Base-by-base conservation (phyloP, 2,113 vertebrate genomes). In the Syngnathoides biaculeatus region DNA sequence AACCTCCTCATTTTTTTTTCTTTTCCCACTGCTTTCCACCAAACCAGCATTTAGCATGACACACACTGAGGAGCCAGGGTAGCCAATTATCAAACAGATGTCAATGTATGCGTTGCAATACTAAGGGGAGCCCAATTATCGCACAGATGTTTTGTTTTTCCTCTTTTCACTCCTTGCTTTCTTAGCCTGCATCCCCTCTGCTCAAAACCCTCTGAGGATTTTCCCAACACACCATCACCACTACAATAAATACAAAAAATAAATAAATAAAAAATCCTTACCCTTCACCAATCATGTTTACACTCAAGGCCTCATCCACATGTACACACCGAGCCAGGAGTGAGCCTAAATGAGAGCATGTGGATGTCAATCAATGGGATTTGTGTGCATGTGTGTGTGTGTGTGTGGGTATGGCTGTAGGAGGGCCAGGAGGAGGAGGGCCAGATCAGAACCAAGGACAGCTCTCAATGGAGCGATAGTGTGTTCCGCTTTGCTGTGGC, bases 71-170 rank as follows among this genome's bases (percentile, higher is more conserved):
- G 85, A 89, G 84, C 86, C 73, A 65, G 83, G 83, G 84, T 85
- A 88, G 87, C 89, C 88, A 91, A 91, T 91, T 91, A 92, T 89
- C 90, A 90, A 91, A 90, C 89, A 91, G 89, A 91, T 91, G 91
- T 90, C 89, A 89, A 91, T 92, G 88, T 89, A 87, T 90, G 86
- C 75, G 74, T 89, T 90, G 90, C 91, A 89, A 90, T 89, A 90
- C 89, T 86, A 75, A 89, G 74, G 89, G 89, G 90, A 91, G 86
- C 77, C 88, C 89, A 91, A 92, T 90, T 91, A 91, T 82, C 81
- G 84, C 81, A 88, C 90, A 92, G 88, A 89, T 92, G 90, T 91
- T 90, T 89, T 84, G 82, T 86, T 87, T 85, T 74, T 76, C 75
- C 63, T 65, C 47, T 55, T 43, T 64, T 73, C 74, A 42, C 74